Evolutionary conservation across 2,888 invertebrate genomes (phyloP).

Genomic region (Euzophera pinguis): DNA sequence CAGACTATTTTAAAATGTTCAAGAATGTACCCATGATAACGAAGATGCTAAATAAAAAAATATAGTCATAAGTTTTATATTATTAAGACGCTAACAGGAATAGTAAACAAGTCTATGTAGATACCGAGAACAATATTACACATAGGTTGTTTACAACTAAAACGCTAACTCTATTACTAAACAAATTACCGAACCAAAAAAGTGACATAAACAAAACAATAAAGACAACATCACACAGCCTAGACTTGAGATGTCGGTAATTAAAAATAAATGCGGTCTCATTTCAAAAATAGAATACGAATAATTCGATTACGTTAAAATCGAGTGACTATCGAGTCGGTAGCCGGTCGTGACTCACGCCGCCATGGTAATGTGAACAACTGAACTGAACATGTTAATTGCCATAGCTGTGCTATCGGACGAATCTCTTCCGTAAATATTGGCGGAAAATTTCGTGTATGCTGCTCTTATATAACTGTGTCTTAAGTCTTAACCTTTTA

Average conservation of each 20-base stretch:
- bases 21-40: no score
- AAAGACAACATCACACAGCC: not conserved
- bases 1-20: no score
- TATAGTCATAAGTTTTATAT: no score
- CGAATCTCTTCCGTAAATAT: conserved; percentile 24
- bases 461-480: conserved; percentile 20
- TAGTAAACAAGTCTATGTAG: no score
- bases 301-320: conserved; percentile 11
- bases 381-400: conserved; percentile 47
- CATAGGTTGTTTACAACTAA: no score
- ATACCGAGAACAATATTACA: no score
- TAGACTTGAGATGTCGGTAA: not conserved
- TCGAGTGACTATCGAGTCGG: conserved; percentile 28
- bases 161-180: no score
- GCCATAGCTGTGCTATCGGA: conserved; percentile 30
- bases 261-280: conserved; percentile 1
- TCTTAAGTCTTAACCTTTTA: conserved; percentile 15
- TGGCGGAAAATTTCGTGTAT: conserved; percentile 17
- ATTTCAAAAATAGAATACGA: conserved; percentile 9
- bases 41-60: no score
- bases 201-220: not conserved
- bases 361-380: conserved; percentile 33
- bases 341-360: conserved; percentile 59
- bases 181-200: not conserved
- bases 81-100: no score